Percentiles rank a stretch among this genome's conserved stretches.
These are phyloP conservation scores for Sminthopsis crassicaudata DNA, from an alignment of 2,113 vertebrate genomes.

Conservation along the genomic window DNA sequence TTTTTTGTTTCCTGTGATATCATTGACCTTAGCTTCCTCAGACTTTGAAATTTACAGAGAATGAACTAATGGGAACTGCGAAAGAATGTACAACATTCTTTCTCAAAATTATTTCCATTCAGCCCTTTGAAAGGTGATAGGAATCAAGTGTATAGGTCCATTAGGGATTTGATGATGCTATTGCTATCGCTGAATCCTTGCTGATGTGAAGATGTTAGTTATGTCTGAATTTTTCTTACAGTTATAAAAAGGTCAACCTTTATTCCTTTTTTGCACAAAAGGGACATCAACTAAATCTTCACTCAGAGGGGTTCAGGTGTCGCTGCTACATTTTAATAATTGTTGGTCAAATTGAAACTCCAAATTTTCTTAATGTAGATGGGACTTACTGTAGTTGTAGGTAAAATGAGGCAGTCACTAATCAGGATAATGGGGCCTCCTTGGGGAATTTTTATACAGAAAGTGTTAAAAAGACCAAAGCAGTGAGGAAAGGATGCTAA, in stretches of 20 bases:
- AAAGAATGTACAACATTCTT: conserved; percentile 32
- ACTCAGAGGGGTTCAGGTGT: background rate
- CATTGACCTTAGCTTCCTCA: conserved; percentile 26
- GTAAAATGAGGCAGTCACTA: background rate
- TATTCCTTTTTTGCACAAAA: conserved; percentile 38
- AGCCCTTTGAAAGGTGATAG: conserved; percentile 17
- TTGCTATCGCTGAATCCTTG: background rate
- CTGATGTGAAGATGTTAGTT: background rate
- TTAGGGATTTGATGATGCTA: conserved; percentile 24
- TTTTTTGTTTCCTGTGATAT: background rate
- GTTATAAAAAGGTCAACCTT: conserved; percentile 42
- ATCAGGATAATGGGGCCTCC: background rate
- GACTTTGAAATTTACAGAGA: conserved; percentile 60
- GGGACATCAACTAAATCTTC: conserved; percentile 16
- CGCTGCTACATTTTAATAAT: background rate
- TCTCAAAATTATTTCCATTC: conserved; percentile 29
- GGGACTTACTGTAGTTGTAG: background rate
- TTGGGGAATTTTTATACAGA: background rate
- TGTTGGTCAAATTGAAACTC: conserved; percentile 1
- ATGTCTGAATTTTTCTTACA: background rate
- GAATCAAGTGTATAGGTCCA: background rate
- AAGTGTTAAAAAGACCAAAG: background rate
- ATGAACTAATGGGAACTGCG: conserved; percentile 47
- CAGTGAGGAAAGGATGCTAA: background rate
- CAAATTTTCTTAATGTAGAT: background rate